These are phyloP conservation scores for Plemyria rubiginata DNA, from an alignment of 2,888 invertebrate genomes.

Conservation along the genomic window DNA sequence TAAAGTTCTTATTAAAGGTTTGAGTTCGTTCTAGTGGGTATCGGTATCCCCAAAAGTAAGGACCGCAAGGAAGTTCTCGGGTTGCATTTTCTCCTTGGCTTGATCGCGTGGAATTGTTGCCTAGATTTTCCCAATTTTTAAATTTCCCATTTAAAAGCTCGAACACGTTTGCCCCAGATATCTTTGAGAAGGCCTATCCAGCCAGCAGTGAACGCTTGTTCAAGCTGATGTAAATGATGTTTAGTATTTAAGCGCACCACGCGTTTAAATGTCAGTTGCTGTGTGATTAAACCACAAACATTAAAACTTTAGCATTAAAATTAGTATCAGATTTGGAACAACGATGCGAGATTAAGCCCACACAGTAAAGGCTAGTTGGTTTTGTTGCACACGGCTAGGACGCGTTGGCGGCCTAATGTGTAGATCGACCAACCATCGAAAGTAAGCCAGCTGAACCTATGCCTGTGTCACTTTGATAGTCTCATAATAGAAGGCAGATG, in stretches of 20 bases:
- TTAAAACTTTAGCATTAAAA: background rate
- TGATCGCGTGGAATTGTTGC: too few species aligned
- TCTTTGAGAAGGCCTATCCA: background rate
- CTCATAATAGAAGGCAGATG: too few species aligned
- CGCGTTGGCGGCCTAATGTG: conserved; percentile 40
- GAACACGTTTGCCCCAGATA: background rate
- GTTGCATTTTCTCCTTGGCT: too few species aligned
- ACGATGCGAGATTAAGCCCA: conserved; percentile 10
- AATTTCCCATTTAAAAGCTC: too few species aligned
- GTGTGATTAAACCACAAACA: background rate
- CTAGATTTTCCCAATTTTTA: too few species aligned
- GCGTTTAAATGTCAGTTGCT: background rate
- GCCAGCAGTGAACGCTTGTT: too few species aligned
- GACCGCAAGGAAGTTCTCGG: too few species aligned
- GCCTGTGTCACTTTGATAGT: background rate
- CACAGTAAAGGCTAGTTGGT: background rate
- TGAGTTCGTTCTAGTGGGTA: too few species aligned
- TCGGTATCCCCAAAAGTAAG: too few species aligned
- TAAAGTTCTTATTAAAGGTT: too few species aligned
- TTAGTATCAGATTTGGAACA: conserved; percentile 10
- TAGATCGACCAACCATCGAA: conserved; percentile 4
- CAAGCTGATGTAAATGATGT: too few species aligned
- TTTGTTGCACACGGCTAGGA: conserved; percentile 23
- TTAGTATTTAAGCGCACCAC: too few species aligned
- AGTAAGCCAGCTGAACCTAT: conserved; percentile 12